These are phyloP conservation scores for Psilanteris sp. DNA, from an alignment of 1,140 invertebrate genomes.

Conservation along the genomic window DNA sequence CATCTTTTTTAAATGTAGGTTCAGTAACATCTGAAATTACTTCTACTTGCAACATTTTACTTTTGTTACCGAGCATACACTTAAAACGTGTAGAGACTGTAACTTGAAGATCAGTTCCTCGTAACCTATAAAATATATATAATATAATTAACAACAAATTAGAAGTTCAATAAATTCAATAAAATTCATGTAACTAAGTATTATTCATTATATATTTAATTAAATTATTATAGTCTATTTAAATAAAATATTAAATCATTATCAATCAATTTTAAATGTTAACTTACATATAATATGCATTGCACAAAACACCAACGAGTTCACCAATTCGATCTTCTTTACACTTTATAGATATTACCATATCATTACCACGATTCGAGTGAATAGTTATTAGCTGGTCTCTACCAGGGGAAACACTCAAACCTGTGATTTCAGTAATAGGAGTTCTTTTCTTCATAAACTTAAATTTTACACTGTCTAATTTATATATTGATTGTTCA, in stretches of 20 bases:
- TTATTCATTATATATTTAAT: too few species aligned
- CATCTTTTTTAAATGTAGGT: conserved; percentile 84
- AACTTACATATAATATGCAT: conserved; percentile 87
- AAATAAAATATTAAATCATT: too few species aligned
- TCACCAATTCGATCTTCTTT: conserved; percentile 91
- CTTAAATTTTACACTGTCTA: conserved; percentile 92
- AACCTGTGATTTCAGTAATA: conserved; percentile 89
- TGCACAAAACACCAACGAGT: conserved; percentile 90
- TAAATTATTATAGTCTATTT: too few species aligned
- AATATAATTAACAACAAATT: too few species aligned
- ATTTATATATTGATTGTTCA: conserved; percentile 92
- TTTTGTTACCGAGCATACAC: conserved; percentile 88
- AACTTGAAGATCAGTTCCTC: conserved; percentile 83
- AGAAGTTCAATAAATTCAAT: too few species aligned
- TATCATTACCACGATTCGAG: conserved; percentile 92
- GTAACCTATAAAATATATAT: conserved; percentile 82
- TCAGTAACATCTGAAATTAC: conserved; percentile 81
- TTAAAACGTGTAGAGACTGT: conserved; percentile 83
- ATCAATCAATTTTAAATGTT: too few species aligned
- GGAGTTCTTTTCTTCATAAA: conserved; percentile 90
- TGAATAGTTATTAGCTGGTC: conserved; percentile 96
- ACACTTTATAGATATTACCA: conserved; percentile 85
- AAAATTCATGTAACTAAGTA: too few species aligned
- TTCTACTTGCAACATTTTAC: conserved; percentile 83
- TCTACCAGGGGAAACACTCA: conserved; percentile 89